These are phyloP conservation scores for Melanotaenia duboulayi DNA, from an alignment of 2,113 vertebrate genomes.

Conservation along the genomic window DNA sequence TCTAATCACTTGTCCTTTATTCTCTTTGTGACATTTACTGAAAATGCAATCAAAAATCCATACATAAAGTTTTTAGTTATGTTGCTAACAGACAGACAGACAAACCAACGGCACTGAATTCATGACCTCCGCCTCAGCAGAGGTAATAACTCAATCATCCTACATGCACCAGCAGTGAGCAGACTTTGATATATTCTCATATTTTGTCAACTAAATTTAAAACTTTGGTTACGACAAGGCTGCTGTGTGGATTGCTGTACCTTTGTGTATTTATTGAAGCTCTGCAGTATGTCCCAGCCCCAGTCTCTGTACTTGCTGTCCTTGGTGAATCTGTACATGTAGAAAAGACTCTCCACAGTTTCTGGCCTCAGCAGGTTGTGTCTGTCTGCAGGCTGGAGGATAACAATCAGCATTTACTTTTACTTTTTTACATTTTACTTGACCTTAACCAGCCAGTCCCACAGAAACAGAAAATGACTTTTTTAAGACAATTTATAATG, in stretches of 20 bases:
- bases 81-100: too few relatives aligned
- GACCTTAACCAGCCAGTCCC: neutral
- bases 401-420: constrained; percentile 1
- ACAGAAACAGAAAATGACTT: constrained; percentile 1
- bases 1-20: too few relatives aligned
- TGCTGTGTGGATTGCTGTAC: constrained; percentile 68
- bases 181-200: too few relatives aligned
- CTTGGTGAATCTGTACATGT: constrained; percentile 86
- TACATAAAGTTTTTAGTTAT: too few relatives aligned
- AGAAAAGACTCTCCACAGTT: constrained; percentile 89
- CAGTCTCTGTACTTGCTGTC: constrained; percentile 91
- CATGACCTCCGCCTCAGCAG: too few relatives aligned
- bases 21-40: too few relatives aligned
- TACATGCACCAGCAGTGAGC: too few relatives aligned
- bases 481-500: neutral
- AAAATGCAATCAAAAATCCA: too few relatives aligned
- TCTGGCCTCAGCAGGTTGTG: constrained; percentile 89
- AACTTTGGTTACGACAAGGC: neutral
- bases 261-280: constrained; percentile 92
- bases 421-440: too few relatives aligned
- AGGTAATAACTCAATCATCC: too few relatives aligned
- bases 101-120: too few relatives aligned
- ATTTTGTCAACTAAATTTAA: too few relatives aligned
- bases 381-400: constrained; percentile 85
- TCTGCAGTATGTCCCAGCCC: constrained; percentile 96